A percentile compares a stretch with the other conserved stretches of the same genome.
phyloP scores from a whole-genome alignment of 1,140 invertebrate species.

The Epicauta chinensis region DNA sequence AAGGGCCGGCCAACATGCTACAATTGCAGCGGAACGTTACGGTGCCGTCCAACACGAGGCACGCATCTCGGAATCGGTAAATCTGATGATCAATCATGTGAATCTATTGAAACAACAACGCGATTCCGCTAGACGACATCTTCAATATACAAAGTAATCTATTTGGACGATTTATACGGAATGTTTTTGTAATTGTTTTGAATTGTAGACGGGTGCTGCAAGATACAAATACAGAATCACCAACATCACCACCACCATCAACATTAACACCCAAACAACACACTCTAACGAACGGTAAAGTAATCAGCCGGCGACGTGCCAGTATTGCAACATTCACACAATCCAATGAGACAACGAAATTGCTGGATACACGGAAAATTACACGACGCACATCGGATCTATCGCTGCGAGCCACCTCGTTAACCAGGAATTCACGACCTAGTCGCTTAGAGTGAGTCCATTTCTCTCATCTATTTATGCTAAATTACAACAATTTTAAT shows the following conservation, averaged over 20 bases:
- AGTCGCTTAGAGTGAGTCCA: conserved; percentile 37
- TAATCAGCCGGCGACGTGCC: conserved; percentile 32
- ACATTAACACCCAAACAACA: conserved; percentile 17
- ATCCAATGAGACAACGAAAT: conserved; percentile 12
- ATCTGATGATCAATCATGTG: conserved; percentile 40
- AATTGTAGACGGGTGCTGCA: conserved; percentile 35
- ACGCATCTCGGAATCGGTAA: conserved; percentile 33
- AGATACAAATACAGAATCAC: conserved; percentile 15
- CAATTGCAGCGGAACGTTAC: conserved; percentile 37
- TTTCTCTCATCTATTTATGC: neutral
- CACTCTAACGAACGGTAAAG: conserved; percentile 6
- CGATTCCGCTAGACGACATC: conserved; percentile 36
- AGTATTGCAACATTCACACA: conserved; percentile 37
- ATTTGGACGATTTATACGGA: conserved; percentile 4
- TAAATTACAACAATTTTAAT: neutral
- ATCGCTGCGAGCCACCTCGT: conserved; percentile 25
- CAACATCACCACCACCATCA: too few relatives aligned
- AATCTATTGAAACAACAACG: conserved; percentile 38
- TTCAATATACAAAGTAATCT: conserved; percentile 40
- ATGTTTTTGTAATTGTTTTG: conserved; percentile 2
- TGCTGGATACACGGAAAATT: conserved; percentile 23
- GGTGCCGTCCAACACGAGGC: conserved; percentile 42
- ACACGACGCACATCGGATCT: conserved; percentile 36
- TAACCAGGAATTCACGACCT: conserved; percentile 28
- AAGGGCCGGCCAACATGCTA: conserved; percentile 31